Evolutionary conservation across 37 sponge, comb jelly and placozoan genomes (phyloP), one percentile per base, ranked within the genome.

Genomic region (Amphimedon queenslandica): DNA sequence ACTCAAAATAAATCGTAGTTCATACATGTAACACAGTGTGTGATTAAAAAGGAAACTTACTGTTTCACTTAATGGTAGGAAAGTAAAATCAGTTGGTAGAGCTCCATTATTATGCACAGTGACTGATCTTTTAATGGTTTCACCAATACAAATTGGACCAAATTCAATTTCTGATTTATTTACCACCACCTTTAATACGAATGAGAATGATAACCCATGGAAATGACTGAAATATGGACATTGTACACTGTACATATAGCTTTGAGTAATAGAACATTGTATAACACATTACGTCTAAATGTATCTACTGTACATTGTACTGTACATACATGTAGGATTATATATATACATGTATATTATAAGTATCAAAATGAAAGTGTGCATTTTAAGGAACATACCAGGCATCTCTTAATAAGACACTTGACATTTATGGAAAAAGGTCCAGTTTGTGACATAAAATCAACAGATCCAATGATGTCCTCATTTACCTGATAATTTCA

Each of bases 391-490:
- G 36, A 5, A 42, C 78, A 64, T 30, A 81, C 80, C 27, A 69
- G 37, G 43, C 91, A 90, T 40, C 79, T 86, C 80, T 89, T 93
- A 20, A 67, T 84, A 53, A 43, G 40, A 75, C 93, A 93, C 33
- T 71, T 67, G 41, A 96, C 77, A 25, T 91, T 93, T 18, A 96
- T 75, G n/a, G 81, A 63, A 69, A 96, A 92, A 32, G 93, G 84
- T 24, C 97, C 97, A 42, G 97, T 93, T 66, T 96, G 93, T 20
- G 93, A 76, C 31, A 90, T 30, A 66, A 92, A 60, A 68, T 80
- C 55, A 24, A 96, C 78, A 35, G 42, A 58, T 4, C 97, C 97
- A 18, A 39, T 37, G 1, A 93, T 33, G 67, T 96, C 93, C 43
- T 77, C 65, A 63, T 94, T 80, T 28, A 90, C 43, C 87, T 90